Conservation (phyloP, 1,140 invertebrate genomes). For the Bombyx mori region ASM3026992v2 NC_085124.1:10990501-10991000, state of each 20-base stretch:
- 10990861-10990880: neutral
- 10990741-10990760: slow-evolving; percentile 46
- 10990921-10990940: neutral
- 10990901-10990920: neutral
- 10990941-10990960: neutral
- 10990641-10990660: too few species aligned
- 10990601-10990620: slow-evolving; percentile 22
- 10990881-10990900: neutral
- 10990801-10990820: slow-evolving; percentile 39
- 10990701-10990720: slow-evolving; percentile 29
- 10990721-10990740: slow-evolving; percentile 33
- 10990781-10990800: slow-evolving; percentile 23
- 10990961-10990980: neutral
- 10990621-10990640: too few species aligned
- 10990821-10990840: slow-evolving; percentile 18
- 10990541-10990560: slow-evolving; percentile 68
- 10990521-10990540: slow-evolving; percentile 73
- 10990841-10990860: neutral
- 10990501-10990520: slow-evolving; percentile 72
- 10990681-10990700: slow-evolving; percentile 38
- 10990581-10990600: slow-evolving; percentile 52
- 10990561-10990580: slow-evolving; percentile 72
- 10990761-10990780: slow-evolving; percentile 19
- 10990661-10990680: too few species aligned
- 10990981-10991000: too few species aligned